A percentile compares a stretch with the other conserved stretches of the same genome.
Evolutionary conservation across 2,113 vertebrate species (phyloP).

Genomic region (Salminus brasiliensis): DNA sequence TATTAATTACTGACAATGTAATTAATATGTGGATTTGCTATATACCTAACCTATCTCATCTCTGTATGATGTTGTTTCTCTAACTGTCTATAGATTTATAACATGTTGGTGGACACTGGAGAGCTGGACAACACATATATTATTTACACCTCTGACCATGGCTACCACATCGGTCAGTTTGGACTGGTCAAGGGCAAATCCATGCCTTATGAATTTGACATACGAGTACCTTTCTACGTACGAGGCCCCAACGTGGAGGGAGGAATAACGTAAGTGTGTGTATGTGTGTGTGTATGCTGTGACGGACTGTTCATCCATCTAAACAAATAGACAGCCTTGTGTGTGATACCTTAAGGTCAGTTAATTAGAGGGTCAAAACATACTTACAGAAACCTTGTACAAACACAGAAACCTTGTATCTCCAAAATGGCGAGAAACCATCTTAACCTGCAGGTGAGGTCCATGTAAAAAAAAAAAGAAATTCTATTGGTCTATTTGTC

Average conservation of each 20-base stretch:
- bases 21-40: no score
- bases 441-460: no score
- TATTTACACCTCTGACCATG: constrained; percentile 95
- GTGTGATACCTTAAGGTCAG: no score
- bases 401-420: no score
- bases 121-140: constrained; percentile 96
- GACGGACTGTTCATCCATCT: constrained; percentile 75
- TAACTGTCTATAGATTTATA: constrained; percentile 81
- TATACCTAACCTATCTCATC: no score
- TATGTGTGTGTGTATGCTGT: constrained; percentile 46
- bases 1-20: no score
- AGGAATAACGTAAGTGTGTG: constrained; percentile 81
- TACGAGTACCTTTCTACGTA: constrained; percentile 94
- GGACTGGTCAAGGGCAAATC: constrained; percentile 98
- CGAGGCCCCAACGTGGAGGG: constrained; percentile 94
- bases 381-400: no score
- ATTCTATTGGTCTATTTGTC: no score
- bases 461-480: no score
- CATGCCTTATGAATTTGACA: constrained; percentile 98
- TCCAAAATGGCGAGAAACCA: no score
- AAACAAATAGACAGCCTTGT: no score
- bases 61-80: neutral
- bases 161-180: constrained; percentile 97
- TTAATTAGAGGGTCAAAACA: no score
- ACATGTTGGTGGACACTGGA: constrained; percentile 86